Conservation (phyloP, 2,113 vertebrate genomes). For the cat (Felis catus) region DNA sequence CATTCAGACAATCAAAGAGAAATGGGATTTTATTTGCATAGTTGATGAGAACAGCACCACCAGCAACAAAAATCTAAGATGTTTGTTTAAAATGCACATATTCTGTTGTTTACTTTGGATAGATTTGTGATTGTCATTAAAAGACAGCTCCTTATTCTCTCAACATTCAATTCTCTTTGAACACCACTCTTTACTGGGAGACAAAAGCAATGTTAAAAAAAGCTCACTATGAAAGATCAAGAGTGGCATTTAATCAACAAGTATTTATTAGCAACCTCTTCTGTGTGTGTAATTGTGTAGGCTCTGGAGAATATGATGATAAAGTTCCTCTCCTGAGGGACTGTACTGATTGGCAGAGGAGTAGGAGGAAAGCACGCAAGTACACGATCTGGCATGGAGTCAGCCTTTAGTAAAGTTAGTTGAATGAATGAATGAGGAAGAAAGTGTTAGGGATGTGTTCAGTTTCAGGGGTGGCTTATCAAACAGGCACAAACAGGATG, state of each 20-base stretch:
- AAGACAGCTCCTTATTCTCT: background rate
- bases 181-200: background rate
- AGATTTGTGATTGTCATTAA: conserved; percentile 60
- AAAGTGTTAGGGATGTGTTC: background rate
- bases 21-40: conserved; percentile 71
- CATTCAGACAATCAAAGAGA: conserved; percentile 65
- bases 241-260: conserved; percentile 32
- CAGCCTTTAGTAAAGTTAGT: background rate
- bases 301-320: background rate
- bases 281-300: background rate
- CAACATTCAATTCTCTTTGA: conserved; percentile 35
- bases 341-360: background rate
- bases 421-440: background rate
- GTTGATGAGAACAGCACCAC: conserved; percentile 54
- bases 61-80: background rate
- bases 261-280: conserved; percentile 52
- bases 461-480: background rate
- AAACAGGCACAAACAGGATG: background rate
- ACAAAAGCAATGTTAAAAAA: background rate
- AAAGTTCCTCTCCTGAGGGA: background rate
- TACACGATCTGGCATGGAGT: background rate
- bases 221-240: background rate
- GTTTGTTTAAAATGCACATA: conserved; percentile 73
- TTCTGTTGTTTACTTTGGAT: conserved; percentile 53
- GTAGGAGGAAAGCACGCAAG: background rate